Base-by-base conservation (phyloP, 1,140 invertebrate genomes). In the Penaeus japonicus region DNA sequence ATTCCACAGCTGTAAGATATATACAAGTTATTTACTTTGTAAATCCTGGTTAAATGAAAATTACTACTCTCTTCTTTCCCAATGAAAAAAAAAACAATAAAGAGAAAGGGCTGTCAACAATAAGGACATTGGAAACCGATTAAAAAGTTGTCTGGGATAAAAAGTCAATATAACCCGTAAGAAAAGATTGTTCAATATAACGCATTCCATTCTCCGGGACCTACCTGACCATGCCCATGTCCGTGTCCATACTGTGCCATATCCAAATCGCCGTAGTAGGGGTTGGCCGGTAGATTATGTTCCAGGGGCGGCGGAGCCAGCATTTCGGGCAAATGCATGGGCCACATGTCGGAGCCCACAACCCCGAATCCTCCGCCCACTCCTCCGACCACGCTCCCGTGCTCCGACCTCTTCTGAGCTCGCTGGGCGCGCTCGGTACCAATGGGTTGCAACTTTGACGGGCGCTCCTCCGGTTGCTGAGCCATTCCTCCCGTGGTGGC, bases 371-470 rank as follows among this genome's bases (percentile, higher is more conserved):
- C 79, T 54, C 89, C 89, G 1, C 79, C 55, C 55, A 88, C 32
- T 20, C 70, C 81, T 20, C 87, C 30, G 0, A 54, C 77, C 35
- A 54, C 80, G 12, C 86, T 84, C 62, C 87, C 82, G n/a, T 89
- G 88, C 73, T 90, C 90, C 15, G 90, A 90, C 57, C 90, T 89
- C 73, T 90, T 90, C 90, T 89, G 90, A 27, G 90, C 90, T 24
- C 90, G 84, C 90, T 89, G 90, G 30, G 90, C 90, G 22, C 90
- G 84, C 78, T 90, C 90, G 24, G 90, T 90, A n/a, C 90, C 90
- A 81, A 90, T 90, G 39, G 90, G 89, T 55, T 89, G 88, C 20
- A 90, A 78, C 73, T 90, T 90, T 12, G 85, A 70, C 30, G 85
- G 84, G 30, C 89, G 87, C 57, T 89, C 89, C 27, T 89, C 89